Base-by-base conservation (phyloP, 2,113 vertebrate genomes). In the Macheiramphus alcinus region DNA sequence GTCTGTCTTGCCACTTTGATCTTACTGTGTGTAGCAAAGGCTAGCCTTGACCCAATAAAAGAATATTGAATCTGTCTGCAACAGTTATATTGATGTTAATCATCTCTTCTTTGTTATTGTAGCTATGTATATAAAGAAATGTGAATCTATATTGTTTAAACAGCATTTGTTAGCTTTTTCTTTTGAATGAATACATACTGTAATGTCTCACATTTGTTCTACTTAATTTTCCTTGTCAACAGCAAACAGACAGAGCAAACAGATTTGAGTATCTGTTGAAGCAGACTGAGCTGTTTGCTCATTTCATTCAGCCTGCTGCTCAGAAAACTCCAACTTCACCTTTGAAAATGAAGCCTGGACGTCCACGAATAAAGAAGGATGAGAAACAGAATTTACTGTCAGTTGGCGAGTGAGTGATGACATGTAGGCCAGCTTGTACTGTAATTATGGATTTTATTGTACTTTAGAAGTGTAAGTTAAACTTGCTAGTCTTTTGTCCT, bases 301-400 rank as follows among this genome's bases (percentile, higher is more conserved):
- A 99, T 97, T 99, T 99, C 97, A 99, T 99, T 96, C 99, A 99
- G 94, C 99, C 99, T 74, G 99, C 99, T 78, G 99, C 99, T 93
- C 99, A 99, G 97, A 99, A 99, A 97, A 99, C 99, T 53, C 99
- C 99, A 67, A 99, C 99, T 34, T 99, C 99, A 70, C 99, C 99
- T 55, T 98, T 99, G 92, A 99, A 99, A 98, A 99, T 99, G 99
- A 99, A 99, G 88, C 99, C 99, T 12, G 99, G 99, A 18, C 99
- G 99, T 22, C 99, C 99, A 83, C 98, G 99, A 90, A 98, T 99
- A 91, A 99, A 99, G 96, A 99, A 99, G 85, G 99, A 99, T n/a
- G 99, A 99, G 97, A 99, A 99, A 88, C 99, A 99, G 98, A 99
- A 99, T 94, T 98, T 99, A 45, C 96, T 99, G 9, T 99, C 99